phyloP scores from a whole-genome alignment of 2,797 vertebrate species.

The Arremon brunneinucha region DNA sequence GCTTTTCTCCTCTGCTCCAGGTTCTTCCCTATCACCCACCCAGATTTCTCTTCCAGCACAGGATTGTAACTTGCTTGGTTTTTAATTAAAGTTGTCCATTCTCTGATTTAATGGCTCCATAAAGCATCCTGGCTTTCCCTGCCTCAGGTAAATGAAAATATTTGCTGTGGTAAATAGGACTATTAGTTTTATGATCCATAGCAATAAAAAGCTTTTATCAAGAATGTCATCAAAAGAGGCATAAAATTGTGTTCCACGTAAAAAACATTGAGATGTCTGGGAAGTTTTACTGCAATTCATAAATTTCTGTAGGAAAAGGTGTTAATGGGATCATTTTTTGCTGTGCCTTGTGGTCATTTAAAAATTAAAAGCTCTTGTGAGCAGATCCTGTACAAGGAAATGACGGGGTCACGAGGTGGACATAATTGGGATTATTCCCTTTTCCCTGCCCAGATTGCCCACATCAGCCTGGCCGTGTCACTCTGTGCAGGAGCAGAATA shows the following conservation, averaged over 20 bases:
- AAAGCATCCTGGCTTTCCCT: slow-evolving; percentile 44
- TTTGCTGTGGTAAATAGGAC: slow-evolving; percentile 68
- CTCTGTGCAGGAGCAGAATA: neutral
- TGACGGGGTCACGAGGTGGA: neutral
- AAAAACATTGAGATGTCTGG: slow-evolving; percentile 8
- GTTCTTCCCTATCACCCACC: neutral
- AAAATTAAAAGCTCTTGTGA: neutral
- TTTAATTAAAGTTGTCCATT: slow-evolving; percentile 64
- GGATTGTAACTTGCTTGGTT: neutral
- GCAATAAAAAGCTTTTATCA: slow-evolving; percentile 43
- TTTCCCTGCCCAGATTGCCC: neutral
- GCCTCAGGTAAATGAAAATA: slow-evolving; percentile 69
- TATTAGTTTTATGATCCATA: slow-evolving; percentile 67
- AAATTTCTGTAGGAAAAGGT: neutral
- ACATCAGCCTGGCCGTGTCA: rapidly evolving
- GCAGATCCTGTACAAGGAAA: rapidly evolving
- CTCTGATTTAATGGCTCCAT: slow-evolving; percentile 52
- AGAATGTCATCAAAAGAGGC: slow-evolving; percentile 33
- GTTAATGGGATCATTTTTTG: neutral
- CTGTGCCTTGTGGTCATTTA: neutral
- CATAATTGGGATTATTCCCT: neutral
- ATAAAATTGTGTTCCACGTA: slow-evolving; percentile 53
- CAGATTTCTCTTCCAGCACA: neutral
- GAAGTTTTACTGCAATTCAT: slow-evolving; percentile 32
- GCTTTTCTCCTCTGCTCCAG: neutral